phyloP scores from a whole-genome alignment of 2,797 vertebrate genomes.

The Urophycis tenuis region DNA sequence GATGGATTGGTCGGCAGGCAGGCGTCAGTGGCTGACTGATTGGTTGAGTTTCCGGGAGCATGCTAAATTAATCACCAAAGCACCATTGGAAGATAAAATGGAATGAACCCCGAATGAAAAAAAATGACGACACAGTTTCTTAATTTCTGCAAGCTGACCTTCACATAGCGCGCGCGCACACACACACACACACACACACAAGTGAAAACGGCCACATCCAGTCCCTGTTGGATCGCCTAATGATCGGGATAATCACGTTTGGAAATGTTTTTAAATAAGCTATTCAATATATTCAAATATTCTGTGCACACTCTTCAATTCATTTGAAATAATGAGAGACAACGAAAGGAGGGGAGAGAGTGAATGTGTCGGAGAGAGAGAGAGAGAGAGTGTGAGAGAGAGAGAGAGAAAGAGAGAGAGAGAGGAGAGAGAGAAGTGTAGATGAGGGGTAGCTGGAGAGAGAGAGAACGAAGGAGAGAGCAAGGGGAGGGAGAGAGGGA shows the following conservation, averaged over 20 bases:
- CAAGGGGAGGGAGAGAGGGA: not conserved
- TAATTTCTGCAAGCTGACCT: slow-evolving; percentile 49
- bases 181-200: slow-evolving; percentile 10
- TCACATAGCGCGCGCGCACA: slow-evolving; percentile 34
- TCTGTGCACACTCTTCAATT: slow-evolving; percentile 63
- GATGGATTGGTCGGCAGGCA: slow-evolving; percentile 10
- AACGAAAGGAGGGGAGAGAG: slow-evolving; percentile 7
- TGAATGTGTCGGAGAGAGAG: slow-evolving; percentile 5
- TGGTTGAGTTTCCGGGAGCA: not conserved
- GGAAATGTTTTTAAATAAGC: slow-evolving; percentile 59
- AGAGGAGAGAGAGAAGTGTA: slow-evolving; percentile 27
- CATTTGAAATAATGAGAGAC: slow-evolving; percentile 65
- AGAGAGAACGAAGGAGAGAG: slow-evolving; percentile 6
- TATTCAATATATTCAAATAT: slow-evolving; percentile 68
- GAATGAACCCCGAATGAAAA: slow-evolving; percentile 40
- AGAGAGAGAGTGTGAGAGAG: slow-evolving; percentile 8
- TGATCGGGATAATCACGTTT: slow-evolving; percentile 61
- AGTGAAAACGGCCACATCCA: slow-evolving; percentile 22
- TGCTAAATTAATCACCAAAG: not conserved
- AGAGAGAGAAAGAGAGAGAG: slow-evolving; percentile 16
- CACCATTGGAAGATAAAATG: slow-evolving; percentile 30
- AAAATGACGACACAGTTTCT: slow-evolving; percentile 35
- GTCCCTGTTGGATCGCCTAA: slow-evolving; percentile 53
- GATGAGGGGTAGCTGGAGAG: slow-evolving; percentile 11
- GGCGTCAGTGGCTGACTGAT: slow-evolving; percentile 11